Evolutionary conservation across 2,888 invertebrate genomes (phyloP).

Genomic region (Polydrusus cervinus): DNA sequence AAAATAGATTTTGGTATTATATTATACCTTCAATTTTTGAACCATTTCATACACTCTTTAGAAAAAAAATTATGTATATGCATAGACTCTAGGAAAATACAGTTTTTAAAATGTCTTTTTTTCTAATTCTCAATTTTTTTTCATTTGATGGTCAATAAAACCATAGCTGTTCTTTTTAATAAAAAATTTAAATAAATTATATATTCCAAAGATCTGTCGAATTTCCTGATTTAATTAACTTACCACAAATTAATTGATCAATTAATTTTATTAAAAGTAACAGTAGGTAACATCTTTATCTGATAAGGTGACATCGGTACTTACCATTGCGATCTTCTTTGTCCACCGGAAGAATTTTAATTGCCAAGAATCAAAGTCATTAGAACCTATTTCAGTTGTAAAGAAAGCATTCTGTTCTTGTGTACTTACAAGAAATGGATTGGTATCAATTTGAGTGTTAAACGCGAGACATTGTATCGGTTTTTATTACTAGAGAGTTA

Average conservation of each 20-base stretch:
- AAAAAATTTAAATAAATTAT: no score
- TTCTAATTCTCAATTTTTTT: no score
- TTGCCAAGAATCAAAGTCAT: constrained; percentile 29
- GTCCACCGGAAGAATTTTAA: constrained; percentile 41
- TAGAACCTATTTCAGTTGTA: constrained; percentile 42
- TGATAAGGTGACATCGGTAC: constrained; percentile 17
- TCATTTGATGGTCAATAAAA: no score
- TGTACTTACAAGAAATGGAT: constrained; percentile 44
- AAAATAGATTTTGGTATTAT: no score
- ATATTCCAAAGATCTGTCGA: no score
- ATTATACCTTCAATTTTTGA: no score
- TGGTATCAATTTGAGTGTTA: constrained; percentile 43
- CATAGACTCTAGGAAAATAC: no score
- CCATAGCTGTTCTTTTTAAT: no score
- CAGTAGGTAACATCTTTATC: constrained; percentile 19
- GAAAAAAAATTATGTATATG: no score
- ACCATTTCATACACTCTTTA: no score
- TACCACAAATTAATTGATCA: constrained; percentile 12
- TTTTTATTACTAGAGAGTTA: constrained; percentile 49
- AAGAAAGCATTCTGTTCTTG: constrained; percentile 45
- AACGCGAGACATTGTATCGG: constrained; percentile 34
- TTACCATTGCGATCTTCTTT: constrained; percentile 10
- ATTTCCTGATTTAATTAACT: background rate
- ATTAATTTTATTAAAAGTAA: background rate
- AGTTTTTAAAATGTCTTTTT: no score